Conservation (phyloP, 2,113 vertebrate genomes). For the Macaca fascicularis region DNA sequence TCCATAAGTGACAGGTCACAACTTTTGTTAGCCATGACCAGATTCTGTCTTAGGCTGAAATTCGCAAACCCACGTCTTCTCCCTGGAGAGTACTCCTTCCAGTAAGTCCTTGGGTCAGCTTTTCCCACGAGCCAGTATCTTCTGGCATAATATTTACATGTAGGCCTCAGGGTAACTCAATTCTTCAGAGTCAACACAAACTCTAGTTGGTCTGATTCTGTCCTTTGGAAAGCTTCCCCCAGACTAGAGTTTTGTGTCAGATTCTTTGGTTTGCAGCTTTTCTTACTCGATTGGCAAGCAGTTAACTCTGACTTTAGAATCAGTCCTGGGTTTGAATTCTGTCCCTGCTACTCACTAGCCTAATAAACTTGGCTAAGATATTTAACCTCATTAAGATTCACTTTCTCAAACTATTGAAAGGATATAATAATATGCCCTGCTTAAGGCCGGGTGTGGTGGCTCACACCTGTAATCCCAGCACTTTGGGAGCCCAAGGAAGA, state of each 20-base stretch:
- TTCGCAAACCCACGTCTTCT: not conserved
- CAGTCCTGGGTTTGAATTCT: slow-evolving; percentile 5
- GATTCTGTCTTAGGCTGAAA: not conserved
- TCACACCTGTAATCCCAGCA: too few species aligned
- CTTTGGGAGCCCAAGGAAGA: too few species aligned
- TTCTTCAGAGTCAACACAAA: not conserved
- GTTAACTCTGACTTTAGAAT: not conserved
- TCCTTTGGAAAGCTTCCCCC: not conserved
- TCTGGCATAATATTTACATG: not conserved
- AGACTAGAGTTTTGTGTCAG: not conserved
- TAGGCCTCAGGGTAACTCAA: not conserved
- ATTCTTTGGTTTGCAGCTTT: not conserved
- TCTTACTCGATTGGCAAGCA: not conserved
- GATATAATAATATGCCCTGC: not conserved
- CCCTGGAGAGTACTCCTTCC: not conserved
- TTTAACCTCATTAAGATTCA: not conserved
- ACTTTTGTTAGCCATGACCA: not conserved
- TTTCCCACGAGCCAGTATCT: not conserved
- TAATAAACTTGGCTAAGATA: not conserved
- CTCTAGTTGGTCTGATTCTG: not conserved
- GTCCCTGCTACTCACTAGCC: not conserved
- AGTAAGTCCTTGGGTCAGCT: not conserved
- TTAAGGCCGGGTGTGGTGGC: too few species aligned
- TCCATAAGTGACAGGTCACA: slow-evolving; percentile 16
- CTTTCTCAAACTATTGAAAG: slow-evolving; percentile 13